phyloP scores from a whole-genome alignment of 2,888 invertebrate genomes.

The Mesoligia furuncula region DNA sequence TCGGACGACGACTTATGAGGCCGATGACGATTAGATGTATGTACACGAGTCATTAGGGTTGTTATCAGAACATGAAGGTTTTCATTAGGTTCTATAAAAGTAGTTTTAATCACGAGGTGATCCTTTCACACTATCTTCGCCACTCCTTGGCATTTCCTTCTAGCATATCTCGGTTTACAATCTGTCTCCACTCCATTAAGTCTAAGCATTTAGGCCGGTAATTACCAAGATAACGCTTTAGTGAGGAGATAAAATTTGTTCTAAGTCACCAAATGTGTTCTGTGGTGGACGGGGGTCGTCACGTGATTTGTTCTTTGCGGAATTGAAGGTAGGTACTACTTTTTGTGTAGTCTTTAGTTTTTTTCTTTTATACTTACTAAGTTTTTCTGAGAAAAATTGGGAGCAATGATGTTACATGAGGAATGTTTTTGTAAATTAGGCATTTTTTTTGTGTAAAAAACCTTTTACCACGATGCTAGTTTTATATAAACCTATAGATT shows the following conservation, averaged over 20 bases:
- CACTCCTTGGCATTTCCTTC: conserved; percentile 23
- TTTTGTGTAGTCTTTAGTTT: not conserved
- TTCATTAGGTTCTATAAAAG: not conserved
- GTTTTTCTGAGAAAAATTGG: not conserved
- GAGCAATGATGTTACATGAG: not conserved
- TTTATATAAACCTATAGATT: too few relatives aligned
- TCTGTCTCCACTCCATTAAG: conserved; percentile 63
- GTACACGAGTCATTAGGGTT: not conserved
- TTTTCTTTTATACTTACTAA: not conserved
- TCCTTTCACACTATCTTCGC: conserved; percentile 16
- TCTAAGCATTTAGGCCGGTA: conserved; percentile 57
- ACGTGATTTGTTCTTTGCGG: conserved; percentile 24
- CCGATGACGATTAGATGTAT: not conserved
- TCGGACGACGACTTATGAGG: too few relatives aligned
- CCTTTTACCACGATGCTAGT: not conserved
- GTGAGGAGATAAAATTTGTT: conserved; percentile 52
- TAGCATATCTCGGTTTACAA: conserved; percentile 50
- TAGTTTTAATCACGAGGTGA: not conserved
- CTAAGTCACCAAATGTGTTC: conserved; percentile 33
- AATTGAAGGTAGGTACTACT: not conserved
- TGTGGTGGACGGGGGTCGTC: conserved; percentile 23
- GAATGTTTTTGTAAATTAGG: not conserved
- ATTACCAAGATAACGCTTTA: conserved; percentile 57
- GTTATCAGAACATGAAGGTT: not conserved
- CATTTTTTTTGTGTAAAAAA: too few relatives aligned